A percentile compares a stretch with the other conserved stretches of the same genome.
These are phyloP conservation scores for Philhelius pedissequus DNA, from an alignment of 2,888 invertebrate genomes.

Conservation along the genomic window DNA sequence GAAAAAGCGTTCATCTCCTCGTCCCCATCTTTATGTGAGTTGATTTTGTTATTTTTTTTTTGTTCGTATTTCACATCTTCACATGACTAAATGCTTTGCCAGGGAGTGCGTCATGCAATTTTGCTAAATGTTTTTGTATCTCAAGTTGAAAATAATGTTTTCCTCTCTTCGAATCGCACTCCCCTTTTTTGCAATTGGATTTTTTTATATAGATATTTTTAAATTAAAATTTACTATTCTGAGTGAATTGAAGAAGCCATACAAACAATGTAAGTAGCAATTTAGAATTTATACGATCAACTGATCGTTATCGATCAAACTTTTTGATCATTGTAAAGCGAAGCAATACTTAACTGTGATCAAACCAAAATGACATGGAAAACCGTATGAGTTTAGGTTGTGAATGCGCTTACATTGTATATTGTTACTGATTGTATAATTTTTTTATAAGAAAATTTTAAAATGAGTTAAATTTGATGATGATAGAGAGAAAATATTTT, in stretches of 20 bases:
- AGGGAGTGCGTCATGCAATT: constrained; percentile 62
- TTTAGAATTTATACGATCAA: constrained; percentile 45
- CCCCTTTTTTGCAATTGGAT: constrained; percentile 15
- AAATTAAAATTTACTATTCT: constrained; percentile 54
- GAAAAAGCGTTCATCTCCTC: constrained; percentile 24
- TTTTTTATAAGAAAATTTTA: no score
- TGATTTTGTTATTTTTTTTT: not conserved
- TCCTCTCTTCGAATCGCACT: not conserved
- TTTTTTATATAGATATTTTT: constrained; percentile 13
- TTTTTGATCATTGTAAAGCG: constrained; percentile 37
- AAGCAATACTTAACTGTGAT: constrained; percentile 16
- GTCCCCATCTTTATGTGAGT: not conserved
- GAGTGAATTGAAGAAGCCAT: constrained; percentile 20
- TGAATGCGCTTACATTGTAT: not conserved
- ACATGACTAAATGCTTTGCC: constrained; percentile 54
- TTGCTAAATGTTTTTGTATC: constrained; percentile 33
- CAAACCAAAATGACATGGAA: constrained; percentile 30
- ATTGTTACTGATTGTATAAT: not conserved
- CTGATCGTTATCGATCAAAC: constrained; percentile 53
- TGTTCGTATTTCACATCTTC: constrained; percentile 20
- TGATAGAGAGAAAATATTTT: no score
- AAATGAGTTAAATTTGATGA: no score
- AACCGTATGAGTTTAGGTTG: not conserved
- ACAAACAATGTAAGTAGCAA: constrained; percentile 29
- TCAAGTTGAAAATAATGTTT: constrained; percentile 24